phyloP scores from a whole-genome alignment of 2,888 invertebrate species.

The Athripsodes cinereus region DNA sequence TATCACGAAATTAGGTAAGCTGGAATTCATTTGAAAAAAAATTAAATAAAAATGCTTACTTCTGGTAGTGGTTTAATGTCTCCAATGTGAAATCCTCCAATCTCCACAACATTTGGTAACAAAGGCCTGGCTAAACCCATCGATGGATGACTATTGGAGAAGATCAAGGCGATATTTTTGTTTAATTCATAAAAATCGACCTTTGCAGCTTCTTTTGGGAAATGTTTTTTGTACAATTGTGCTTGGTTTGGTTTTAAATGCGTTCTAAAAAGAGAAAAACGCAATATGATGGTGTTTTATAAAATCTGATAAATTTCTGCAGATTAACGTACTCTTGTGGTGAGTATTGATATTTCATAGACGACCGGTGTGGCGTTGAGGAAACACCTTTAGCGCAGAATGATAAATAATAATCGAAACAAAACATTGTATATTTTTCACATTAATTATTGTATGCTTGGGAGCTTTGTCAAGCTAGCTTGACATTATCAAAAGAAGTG shows the following conservation, averaged over 20 bases:
- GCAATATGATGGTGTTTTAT: too few species aligned
- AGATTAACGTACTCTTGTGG: too few species aligned
- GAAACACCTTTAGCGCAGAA: too few species aligned
- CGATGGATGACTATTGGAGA: constrained; percentile 25
- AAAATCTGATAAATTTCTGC: too few species aligned
- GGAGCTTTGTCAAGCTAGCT: too few species aligned
- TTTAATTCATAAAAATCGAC: constrained; percentile 15
- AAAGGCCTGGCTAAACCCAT: constrained; percentile 17
- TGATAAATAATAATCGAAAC: too few species aligned
- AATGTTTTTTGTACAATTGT: constrained; percentile 12
- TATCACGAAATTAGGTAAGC: too few species aligned
- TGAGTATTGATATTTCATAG: too few species aligned
- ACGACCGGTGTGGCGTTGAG: too few species aligned
- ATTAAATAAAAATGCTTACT: neutral
- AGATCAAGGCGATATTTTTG: constrained; percentile 17
- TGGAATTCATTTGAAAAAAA: neutral
- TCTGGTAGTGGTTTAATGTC: neutral
- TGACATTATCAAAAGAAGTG: too few species aligned
- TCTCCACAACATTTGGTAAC: constrained; percentile 3
- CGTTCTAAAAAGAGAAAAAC: constrained; percentile 2
- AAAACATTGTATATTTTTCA: too few species aligned
- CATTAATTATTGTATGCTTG: too few species aligned
- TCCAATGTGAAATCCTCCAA: constrained; percentile 6
- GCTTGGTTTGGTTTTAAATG: constrained; percentile 5
- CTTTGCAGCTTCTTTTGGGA: constrained; percentile 16